Evolutionary conservation across 1,140 invertebrate genomes (phyloP).

Genomic region (Prorops nasuta): DNA sequence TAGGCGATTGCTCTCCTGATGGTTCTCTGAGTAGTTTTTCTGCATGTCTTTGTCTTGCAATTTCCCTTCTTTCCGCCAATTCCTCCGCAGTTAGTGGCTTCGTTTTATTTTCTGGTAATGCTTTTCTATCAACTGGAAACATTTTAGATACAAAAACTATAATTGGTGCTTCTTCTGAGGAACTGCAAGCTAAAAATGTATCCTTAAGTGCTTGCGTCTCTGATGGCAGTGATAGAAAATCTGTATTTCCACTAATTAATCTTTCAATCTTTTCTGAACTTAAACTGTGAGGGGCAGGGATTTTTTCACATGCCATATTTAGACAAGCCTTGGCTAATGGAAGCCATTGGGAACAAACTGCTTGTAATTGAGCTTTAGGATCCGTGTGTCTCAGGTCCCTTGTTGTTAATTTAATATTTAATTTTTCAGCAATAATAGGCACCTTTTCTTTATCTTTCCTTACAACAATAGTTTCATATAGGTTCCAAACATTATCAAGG

Average conservation of each 20-base stretch:
- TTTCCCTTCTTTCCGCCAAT: constrained; percentile 68
- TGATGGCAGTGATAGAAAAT: constrained; percentile 68
- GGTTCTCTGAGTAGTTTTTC: constrained; percentile 44
- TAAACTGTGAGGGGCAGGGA: constrained; percentile 82
- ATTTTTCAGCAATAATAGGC: constrained; percentile 76
- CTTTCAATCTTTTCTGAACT: constrained; percentile 69
- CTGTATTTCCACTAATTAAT: constrained; percentile 57
- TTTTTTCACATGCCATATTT: constrained; percentile 75
- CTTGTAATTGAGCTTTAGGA: constrained; percentile 73
- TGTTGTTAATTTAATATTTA: constrained; percentile 75
- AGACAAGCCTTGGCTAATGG: constrained; percentile 80
- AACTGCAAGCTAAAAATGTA: constrained; percentile 73
- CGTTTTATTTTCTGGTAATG: constrained; percentile 70
- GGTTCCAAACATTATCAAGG: constrained; percentile 89
- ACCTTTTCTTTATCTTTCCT: constrained; percentile 81
- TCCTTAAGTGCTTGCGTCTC: constrained; percentile 74
- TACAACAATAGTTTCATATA: constrained; percentile 82
- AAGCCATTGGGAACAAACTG: constrained; percentile 85
- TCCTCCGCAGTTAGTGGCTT: constrained; percentile 76
- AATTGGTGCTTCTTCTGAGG: constrained; percentile 66
- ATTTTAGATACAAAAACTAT: constrained; percentile 96
- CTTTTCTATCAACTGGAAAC: constrained; percentile 76
- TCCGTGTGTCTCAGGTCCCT: constrained; percentile 81
- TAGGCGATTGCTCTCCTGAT: constrained; percentile 24
- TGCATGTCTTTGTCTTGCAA: constrained; percentile 65